These are phyloP conservation scores for Protodeltote pygarga DNA, from an alignment of 2,888 invertebrate genomes.

Conservation along the genomic window DNA sequence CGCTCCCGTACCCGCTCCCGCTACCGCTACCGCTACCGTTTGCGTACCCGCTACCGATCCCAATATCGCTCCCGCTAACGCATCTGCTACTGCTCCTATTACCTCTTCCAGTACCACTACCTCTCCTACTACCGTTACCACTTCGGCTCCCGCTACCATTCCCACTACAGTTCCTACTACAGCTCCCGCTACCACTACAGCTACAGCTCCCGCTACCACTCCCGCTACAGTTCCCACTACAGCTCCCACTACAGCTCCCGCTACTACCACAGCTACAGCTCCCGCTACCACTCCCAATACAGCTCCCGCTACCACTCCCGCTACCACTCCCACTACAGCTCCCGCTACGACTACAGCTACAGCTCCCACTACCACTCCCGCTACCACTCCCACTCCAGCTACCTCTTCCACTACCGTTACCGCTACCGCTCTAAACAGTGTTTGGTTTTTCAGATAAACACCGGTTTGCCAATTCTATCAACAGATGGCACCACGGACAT, in stretches of 20 bases:
- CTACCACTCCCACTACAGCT: not conserved
- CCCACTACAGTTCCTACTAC: not conserved
- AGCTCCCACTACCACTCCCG: not conserved
- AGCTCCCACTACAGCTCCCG: not conserved
- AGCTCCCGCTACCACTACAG: not conserved
- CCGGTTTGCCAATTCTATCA: no score
- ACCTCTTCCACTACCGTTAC: not conserved
- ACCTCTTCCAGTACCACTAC: constrained; percentile 1
- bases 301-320: not conserved
- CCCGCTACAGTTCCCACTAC: not conserved
- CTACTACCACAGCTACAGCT: not conserved
- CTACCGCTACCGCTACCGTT: constrained; percentile 15
- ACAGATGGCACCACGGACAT: no score
- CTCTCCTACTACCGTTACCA: not conserved
- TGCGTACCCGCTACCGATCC: constrained; percentile 10
- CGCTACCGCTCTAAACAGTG: not conserved
- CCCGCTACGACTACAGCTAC: not conserved
- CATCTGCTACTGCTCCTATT: constrained; percentile 17
- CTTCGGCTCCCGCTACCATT: not conserved
- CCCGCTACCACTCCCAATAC: not conserved
- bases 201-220: not conserved
- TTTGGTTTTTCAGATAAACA: no score
- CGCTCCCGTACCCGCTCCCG: constrained; percentile 12
- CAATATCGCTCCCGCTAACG: constrained; percentile 13
- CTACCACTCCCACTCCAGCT: not conserved